These are phyloP conservation scores for Dasyprocta punctata DNA, from an alignment of 2,113 vertebrate species.

Conservation along the genomic window DNA sequence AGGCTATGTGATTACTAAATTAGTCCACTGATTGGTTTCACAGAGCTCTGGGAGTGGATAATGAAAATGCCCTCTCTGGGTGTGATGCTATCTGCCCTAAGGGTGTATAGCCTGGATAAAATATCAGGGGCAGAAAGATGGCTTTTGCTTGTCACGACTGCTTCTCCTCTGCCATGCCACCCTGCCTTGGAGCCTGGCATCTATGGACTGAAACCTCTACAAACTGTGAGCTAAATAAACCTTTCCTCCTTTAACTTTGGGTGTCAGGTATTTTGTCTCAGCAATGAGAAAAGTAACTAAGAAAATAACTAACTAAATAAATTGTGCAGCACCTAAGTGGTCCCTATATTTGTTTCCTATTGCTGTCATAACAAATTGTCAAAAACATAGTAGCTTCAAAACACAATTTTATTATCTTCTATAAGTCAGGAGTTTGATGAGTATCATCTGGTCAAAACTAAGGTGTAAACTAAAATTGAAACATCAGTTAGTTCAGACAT, in stretches of 20 bases:
- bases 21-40: neutral
- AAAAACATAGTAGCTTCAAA: neutral
- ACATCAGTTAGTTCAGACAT: neutral
- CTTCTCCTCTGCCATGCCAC: neutral
- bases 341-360: neutral
- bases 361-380: neutral
- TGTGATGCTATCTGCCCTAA: neutral
- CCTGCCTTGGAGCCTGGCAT: neutral
- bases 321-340: neutral
- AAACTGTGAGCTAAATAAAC: neutral
- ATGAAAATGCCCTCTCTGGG: neutral
- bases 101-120: neutral
- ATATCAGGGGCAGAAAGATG: neutral
- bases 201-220: neutral
- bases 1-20: neutral
- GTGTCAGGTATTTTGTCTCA: neutral
- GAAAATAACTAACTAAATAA: neutral
- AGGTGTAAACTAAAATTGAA: neutral
- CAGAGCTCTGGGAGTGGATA: neutral
- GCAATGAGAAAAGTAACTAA: neutral
- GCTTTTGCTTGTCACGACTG: neutral
- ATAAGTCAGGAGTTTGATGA: neutral
- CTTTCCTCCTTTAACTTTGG: neutral
- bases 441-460: neutral
- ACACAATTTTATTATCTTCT: neutral